Evolutionary conservation across 2,113 vertebrate species (phyloP).

Genomic region (Alligator sinensis): DNA sequence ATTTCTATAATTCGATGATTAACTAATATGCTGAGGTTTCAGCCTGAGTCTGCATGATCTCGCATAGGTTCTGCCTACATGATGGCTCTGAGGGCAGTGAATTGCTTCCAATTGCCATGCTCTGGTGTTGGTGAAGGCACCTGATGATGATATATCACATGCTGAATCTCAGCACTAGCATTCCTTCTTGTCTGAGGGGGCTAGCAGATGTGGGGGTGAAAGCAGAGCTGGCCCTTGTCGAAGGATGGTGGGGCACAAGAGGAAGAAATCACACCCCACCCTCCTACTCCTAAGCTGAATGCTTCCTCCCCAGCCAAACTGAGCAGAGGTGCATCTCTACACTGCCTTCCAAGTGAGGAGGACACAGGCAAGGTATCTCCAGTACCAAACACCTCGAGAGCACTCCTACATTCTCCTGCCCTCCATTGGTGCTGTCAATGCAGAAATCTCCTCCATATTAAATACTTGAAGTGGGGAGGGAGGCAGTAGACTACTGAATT

Average conservation of each 20-base stretch:
- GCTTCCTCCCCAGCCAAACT: background rate
- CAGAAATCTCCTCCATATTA: background rate
- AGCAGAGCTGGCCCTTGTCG: background rate
- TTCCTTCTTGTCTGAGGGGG: background rate
- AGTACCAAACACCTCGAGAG: background rate
- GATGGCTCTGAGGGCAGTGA: background rate
- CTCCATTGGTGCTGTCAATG: background rate
- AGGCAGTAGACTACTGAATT: background rate
- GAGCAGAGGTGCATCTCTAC: no score
- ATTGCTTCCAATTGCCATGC: background rate
- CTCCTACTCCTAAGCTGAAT: background rate
- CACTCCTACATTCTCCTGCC: background rate
- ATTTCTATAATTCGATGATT: no score
- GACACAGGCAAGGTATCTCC: background rate
- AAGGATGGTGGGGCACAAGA: background rate
- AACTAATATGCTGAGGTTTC: no score
- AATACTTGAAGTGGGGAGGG: background rate
- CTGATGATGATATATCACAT: background rate
- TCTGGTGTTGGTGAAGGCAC: no score
- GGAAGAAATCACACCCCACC: background rate
- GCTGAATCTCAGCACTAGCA: no score
- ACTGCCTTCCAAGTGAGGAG: background rate
- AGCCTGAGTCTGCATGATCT: background rate
- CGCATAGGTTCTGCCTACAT: background rate
- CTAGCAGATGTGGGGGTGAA: background rate